phyloP scores from a whole-genome alignment of 2,797 vertebrate species.

The Perodicticus potto region DNA sequence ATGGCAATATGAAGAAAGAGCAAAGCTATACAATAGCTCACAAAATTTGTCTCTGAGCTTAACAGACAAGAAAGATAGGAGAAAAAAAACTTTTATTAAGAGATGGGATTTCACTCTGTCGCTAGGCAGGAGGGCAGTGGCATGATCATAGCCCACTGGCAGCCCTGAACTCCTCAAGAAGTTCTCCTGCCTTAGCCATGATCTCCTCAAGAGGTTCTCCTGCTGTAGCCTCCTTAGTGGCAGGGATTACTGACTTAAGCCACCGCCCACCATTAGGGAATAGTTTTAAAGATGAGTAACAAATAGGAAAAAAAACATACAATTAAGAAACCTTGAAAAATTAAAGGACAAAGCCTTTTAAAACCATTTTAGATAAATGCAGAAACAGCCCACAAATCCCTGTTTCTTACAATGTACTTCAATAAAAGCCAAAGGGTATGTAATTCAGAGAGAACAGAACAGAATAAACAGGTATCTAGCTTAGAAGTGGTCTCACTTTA shows the following conservation, averaged over 20 bases:
- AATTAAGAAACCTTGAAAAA: neutral
- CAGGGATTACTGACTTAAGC: neutral
- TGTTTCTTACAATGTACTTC: conserved; percentile 5
- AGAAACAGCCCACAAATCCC: neutral
- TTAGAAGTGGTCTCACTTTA: neutral
- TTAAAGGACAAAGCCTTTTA: neutral
- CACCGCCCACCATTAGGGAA: neutral
- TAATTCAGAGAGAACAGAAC: neutral
- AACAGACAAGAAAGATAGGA: neutral
- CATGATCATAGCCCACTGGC: neutral
- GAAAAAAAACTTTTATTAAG: neutral
- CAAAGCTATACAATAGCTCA: neutral
- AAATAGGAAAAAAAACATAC: neutral
- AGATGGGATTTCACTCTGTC: neutral
- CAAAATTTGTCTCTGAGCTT: conserved; percentile 27
- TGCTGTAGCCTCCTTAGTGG: neutral
- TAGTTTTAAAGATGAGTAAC: neutral
- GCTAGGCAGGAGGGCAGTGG: neutral
- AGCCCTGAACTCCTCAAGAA: neutral
- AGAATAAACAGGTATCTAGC: neutral
- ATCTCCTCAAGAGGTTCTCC: neutral
- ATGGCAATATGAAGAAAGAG: neutral
- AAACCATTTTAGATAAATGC: neutral
- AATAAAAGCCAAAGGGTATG: neutral
- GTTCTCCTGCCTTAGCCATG: neutral